Conservation (phyloP, 2,797 vertebrate species). For the Tragelaphus oryx region DNA sequence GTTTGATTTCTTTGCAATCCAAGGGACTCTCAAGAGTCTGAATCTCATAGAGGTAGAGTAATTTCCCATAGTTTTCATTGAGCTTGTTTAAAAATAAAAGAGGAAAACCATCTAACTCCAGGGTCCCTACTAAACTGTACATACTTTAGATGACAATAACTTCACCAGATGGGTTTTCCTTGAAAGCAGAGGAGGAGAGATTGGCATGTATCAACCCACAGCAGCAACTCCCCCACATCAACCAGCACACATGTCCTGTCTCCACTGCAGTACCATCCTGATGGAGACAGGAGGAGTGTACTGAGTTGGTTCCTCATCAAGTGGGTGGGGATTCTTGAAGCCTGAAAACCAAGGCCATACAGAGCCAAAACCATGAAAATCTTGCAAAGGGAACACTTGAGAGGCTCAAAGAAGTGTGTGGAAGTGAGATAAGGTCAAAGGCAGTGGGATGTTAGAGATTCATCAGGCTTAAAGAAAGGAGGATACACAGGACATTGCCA, state of each 20-base stretch:
- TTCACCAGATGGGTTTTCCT: not conserved
- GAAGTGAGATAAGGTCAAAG: not conserved
- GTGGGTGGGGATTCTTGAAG: not conserved
- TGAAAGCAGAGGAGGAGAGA: not conserved
- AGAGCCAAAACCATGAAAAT: not conserved
- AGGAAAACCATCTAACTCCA: not conserved
- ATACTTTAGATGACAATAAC: not conserved
- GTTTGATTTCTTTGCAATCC: not conserved
- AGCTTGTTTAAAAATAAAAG: not conserved
- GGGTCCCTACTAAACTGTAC: not conserved
- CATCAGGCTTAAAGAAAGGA: not conserved
- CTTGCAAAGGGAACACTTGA: not conserved
- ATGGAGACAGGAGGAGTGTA: not conserved
- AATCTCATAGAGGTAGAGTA: not conserved
- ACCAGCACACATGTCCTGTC: not conserved
- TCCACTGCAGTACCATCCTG: not conserved
- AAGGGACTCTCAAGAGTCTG: not conserved
- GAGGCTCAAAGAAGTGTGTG: not conserved
- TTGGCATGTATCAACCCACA: not conserved
- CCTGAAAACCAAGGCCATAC: not conserved
- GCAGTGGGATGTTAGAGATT: not conserved
- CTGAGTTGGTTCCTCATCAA: not conserved
- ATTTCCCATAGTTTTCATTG: not conserved
- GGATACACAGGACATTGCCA: not conserved
- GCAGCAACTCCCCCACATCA: not conserved